These are phyloP conservation scores for Eupithecia abbreviata DNA, from an alignment of 2,888 invertebrate species.

Conservation along the genomic window DNA sequence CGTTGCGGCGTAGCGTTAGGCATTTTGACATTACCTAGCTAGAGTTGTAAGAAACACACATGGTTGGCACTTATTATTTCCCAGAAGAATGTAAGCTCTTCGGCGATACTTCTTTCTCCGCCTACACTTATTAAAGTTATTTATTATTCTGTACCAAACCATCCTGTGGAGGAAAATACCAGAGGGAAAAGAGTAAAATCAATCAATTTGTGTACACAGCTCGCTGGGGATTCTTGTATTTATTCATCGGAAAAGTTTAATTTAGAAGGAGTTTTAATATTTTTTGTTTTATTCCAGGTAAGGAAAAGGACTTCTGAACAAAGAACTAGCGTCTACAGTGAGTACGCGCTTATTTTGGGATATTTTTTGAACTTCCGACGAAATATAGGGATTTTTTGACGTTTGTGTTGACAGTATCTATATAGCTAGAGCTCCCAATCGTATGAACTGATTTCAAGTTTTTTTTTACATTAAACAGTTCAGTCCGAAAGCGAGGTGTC, in stretches of 20 bases:
- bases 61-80: conserved; percentile 13
- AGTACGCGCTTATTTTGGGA: not conserved
- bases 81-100: conserved; percentile 7
- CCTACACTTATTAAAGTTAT: conserved; percentile 31
- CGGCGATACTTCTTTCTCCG: conserved; percentile 21
- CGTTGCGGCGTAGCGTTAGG: not conserved
- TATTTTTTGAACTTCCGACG: not conserved
- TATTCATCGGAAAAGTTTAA: conserved; percentile 10
- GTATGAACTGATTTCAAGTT: not conserved
- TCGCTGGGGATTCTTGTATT: not conserved
- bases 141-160: conserved; percentile 26
- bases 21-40: not conserved
- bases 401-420: not conserved
- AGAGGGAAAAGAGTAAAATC: conserved; percentile 4
- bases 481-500: too few species aligned
- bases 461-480: not conserved
- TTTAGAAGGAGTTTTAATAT: not conserved
- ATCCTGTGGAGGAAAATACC: not conserved
- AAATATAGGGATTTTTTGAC: not conserved
- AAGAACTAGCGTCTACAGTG: not conserved
- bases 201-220: conserved; percentile 8
- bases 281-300: conserved; percentile 24
- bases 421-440: not conserved
- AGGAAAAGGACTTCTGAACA: conserved; percentile 6
- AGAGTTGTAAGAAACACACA: not conserved